A percentile compares a stretch with the other conserved stretches of the same genome.
Evolutionary conservation across 92 coral and sea anemone species (phyloP).

Genomic region (Metridium senile): DNA sequence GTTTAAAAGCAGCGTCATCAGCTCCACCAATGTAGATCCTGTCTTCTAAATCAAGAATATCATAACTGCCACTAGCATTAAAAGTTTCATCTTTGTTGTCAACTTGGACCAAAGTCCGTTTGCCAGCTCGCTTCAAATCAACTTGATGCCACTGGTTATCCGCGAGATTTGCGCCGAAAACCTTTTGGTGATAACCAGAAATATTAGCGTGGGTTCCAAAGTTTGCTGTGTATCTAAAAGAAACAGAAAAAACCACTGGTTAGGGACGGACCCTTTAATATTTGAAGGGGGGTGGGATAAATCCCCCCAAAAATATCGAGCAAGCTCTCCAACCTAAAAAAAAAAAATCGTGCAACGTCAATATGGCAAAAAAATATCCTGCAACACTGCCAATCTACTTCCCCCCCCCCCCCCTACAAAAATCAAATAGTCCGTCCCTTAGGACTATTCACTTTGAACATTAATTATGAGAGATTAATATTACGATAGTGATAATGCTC

Average conservation of each 20-base stretch:
- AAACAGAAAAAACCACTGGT: background rate
- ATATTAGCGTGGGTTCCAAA: constrained; percentile 45
- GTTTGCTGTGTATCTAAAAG: constrained; percentile 64
- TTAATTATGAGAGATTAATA: too few species aligned
- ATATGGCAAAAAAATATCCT: too few species aligned
- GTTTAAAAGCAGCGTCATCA: constrained; percentile 35
- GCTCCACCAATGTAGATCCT: constrained; percentile 69
- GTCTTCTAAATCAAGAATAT: constrained; percentile 50
- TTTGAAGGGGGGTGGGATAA: too few species aligned
- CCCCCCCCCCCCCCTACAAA: too few species aligned
- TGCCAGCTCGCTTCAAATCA: constrained; percentile 46
- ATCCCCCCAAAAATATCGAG: too few species aligned
- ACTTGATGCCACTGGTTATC: constrained; percentile 90
- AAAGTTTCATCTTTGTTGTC: constrained; percentile 21
- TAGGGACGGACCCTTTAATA: too few species aligned
- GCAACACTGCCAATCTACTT: too few species aligned
- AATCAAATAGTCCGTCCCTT: too few species aligned
- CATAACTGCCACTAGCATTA: constrained; percentile 50
- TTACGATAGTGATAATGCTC: too few species aligned
- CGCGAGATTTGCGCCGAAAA: constrained; percentile 61
- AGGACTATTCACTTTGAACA: too few species aligned
- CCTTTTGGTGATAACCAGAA: constrained; percentile 59
- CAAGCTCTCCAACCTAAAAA: too few species aligned
- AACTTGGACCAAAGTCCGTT: constrained; percentile 29
- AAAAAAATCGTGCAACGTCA: too few species aligned